Evolutionary conservation across 2,113 vertebrate genomes (phyloP).

Genomic region (Lagopus leucura): DNA sequence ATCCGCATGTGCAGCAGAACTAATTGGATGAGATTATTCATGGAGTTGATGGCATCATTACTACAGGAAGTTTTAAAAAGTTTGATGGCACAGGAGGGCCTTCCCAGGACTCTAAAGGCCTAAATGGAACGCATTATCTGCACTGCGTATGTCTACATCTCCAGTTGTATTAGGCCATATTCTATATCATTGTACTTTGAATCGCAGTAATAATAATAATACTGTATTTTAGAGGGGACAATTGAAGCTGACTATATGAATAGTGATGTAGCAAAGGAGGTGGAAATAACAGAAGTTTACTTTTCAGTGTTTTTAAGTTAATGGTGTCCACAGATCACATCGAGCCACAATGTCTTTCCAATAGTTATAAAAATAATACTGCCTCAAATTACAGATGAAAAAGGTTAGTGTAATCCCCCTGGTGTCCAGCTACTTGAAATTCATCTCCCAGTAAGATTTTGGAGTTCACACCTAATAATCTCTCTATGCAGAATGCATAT

Average conservation of each 20-base stretch:
- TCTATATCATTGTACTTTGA: neutral
- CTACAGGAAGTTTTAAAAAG: neutral
- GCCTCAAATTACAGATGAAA: neutral
- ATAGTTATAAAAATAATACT: neutral
- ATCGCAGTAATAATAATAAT: neutral
- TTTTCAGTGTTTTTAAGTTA: neutral
- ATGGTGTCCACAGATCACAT: neutral
- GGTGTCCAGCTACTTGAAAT: neutral
- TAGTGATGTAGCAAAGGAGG: neutral
- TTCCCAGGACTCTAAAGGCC: neutral
- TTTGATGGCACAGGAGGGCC: neutral
- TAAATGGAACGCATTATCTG: neutral
- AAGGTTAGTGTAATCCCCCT: neutral
- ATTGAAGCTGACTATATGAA: neutral
- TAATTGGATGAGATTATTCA: neutral
- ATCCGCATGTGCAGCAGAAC: neutral
- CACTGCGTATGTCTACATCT: neutral
- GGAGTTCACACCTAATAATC: neutral
- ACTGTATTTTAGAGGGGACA: neutral
- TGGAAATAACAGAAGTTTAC: neutral
- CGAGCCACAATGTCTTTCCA: neutral
- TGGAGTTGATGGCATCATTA: neutral
- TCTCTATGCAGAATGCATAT: neutral
- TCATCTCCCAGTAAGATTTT: neutral
- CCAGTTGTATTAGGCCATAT: neutral